Evolutionary conservation across 2,797 vertebrate genomes (phyloP), one percentile per base, ranked within the genome.

Genomic region (Todus mexicanus): DNA sequence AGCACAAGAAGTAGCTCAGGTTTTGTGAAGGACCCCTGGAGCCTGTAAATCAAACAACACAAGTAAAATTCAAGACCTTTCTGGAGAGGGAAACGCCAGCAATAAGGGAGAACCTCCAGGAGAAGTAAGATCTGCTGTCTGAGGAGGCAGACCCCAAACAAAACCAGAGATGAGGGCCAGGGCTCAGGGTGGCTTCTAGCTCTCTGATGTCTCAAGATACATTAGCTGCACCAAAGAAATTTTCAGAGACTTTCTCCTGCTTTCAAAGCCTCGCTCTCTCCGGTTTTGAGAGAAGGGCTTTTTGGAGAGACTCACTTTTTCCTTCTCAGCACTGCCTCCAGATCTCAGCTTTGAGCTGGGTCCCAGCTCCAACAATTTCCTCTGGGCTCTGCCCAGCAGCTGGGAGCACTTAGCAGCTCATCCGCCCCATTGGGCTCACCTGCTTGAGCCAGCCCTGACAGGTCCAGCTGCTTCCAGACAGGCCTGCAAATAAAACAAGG

Each of bases 321-420:
- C 40, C 57, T 85, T 89, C 84, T 76, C 90, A 57, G 80, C 64
- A 0, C 66, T 82, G 90, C 11, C 69, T 96, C 75, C 92, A 84
- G 71, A 77, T 95, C 96, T 90, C 95, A 45, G 78, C 89, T 92
- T 70, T 1, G 71, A 38, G 96, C 91, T 29, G 89, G n/a, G 85
- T 88, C 84, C 56, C 75, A 86, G 94, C 90, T 73, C 95, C 92
- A 95, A 79, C 92, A 95, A 96, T 97, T 97, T 97, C 97, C 97
- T 97, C 68, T 7, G n/a, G 23, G 86, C 77, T 78, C 92, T 92
- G 92, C 48, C 75, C 85, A 54, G 96, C 97, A 98, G 90, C 97
- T 98, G 97, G 95, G 95, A 98, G 75, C 95, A 96, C 77, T 98
- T 98, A 98, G 87, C 95, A 97, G 95, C 95, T 98, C 97, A 93